phyloP scores from a whole-genome alignment of 2,797 vertebrate species.

The Carapus acus region DNA sequence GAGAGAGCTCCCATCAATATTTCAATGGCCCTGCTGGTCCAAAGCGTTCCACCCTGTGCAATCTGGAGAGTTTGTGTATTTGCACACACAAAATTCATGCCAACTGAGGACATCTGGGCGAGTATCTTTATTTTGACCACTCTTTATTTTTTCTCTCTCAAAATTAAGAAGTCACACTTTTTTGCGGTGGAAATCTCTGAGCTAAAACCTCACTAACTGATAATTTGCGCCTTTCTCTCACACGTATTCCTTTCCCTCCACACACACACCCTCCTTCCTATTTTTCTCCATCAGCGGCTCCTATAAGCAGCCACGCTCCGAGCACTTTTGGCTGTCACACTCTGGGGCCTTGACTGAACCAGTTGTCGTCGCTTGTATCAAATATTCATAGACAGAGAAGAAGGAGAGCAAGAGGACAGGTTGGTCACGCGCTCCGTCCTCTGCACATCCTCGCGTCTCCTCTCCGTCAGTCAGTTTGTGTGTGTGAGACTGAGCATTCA shows the following conservation, averaged over 20 bases:
- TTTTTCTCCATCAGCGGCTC: slow-evolving; percentile 29
- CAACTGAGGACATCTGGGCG: neutral
- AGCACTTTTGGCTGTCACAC: slow-evolving; percentile 84
- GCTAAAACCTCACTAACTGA: neutral
- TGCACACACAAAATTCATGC: neutral
- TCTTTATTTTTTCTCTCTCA: too few relatives aligned
- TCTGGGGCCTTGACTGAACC: slow-evolving; percentile 77
- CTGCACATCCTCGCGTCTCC: slow-evolving; percentile 60
- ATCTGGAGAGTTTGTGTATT: slow-evolving; percentile 18
- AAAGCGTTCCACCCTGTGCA: slow-evolving; percentile 32
- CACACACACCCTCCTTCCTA: slow-evolving; percentile 2
- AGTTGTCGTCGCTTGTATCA: slow-evolving; percentile 85
- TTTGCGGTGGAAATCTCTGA: too few relatives aligned
- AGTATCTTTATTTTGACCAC: neutral
- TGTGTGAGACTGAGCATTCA: too few relatives aligned
- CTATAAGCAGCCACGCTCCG: slow-evolving; percentile 65
- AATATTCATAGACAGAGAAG: slow-evolving; percentile 84
- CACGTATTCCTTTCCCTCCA: slow-evolving; percentile 6
- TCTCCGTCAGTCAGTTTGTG: too few relatives aligned
- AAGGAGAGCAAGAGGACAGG: slow-evolving; percentile 24
- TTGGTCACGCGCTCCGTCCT: slow-evolving; percentile 77
- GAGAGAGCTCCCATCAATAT: slow-evolving; percentile 80
- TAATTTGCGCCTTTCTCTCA: neutral
- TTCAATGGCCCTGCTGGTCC: slow-evolving; percentile 68
- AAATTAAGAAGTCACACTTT: too few relatives aligned